Percentiles rank a stretch among this genome's conserved stretches.
phyloP scores from a whole-genome alignment of 2,888 invertebrate species.

The Chironomus tentans region DNA sequence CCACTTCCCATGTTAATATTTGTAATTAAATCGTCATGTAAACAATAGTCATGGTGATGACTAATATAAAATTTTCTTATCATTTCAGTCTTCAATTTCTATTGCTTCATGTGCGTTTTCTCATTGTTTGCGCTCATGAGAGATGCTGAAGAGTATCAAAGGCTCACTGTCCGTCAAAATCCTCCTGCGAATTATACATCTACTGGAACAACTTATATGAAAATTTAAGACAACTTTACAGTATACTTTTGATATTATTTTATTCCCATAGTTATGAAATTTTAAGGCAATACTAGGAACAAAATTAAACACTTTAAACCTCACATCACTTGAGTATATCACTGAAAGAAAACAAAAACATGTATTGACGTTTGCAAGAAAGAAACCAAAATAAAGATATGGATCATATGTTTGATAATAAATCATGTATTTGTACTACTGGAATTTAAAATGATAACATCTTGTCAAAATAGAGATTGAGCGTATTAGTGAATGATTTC shows the following conservation, averaged over 20 bases:
- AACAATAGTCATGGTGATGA: too few species aligned
- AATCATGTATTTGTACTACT: too few species aligned
- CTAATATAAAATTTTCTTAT: not conserved
- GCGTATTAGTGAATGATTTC: too few species aligned
- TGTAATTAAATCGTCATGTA: not conserved
- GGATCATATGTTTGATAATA: too few species aligned
- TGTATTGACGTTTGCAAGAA: too few species aligned
- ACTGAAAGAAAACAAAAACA: too few species aligned
- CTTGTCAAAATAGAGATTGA: too few species aligned
- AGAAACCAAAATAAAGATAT: too few species aligned
- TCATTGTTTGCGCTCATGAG: constrained; percentile 12
- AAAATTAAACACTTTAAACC: too few species aligned
- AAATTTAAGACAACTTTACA: not conserved
- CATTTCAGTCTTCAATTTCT: constrained; percentile 23
- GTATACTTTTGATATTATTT: not conserved
- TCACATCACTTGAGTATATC: too few species aligned
- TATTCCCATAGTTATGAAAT: not conserved
- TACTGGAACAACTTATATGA: constrained; percentile 21
- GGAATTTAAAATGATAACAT: too few species aligned
- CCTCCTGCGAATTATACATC: constrained; percentile 2
- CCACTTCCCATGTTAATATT: not conserved
- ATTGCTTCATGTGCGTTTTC: constrained; percentile 22
- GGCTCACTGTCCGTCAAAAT: not conserved
- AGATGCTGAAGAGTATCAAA: constrained; percentile 17
- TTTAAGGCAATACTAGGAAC: too few species aligned